Percentiles rank a stretch among this genome's conserved stretches.
Evolutionary conservation across 2,113 vertebrate species (phyloP).

Genomic region (Ranitomeya variabilis): DNA sequence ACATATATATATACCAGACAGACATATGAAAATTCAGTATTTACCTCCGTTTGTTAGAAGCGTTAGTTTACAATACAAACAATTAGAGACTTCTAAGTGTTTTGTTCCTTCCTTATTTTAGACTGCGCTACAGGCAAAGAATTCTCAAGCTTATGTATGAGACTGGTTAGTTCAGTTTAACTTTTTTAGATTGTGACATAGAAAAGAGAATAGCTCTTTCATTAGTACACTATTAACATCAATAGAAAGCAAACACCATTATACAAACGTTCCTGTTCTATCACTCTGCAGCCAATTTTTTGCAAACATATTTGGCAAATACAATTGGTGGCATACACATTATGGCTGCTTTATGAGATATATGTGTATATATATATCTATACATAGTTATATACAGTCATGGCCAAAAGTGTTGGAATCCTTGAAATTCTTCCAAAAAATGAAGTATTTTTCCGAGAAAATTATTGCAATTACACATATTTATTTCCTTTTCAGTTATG

Average conservation of each 20-base stretch:
- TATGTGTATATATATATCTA: neutral
- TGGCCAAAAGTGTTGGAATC: no score
- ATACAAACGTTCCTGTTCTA: conserved; percentile 26
- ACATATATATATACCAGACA: no score
- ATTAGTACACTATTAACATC: conserved; percentile 12
- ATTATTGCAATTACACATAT: no score
- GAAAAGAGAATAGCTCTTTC: conserved; percentile 30
- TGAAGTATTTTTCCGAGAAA: no score
- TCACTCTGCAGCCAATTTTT: conserved; percentile 18
- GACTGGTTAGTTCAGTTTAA: conserved; percentile 40
- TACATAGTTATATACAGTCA: no score
- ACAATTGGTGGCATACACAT: neutral
- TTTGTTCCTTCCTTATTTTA: neutral
- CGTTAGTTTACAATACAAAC: neutral
- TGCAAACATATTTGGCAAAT: conserved; percentile 2
- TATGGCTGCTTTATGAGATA: neutral
- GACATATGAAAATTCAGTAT: neutral
- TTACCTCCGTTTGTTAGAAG: neutral
- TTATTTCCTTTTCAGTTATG: no score
- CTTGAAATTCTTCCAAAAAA: no score
- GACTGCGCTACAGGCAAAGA: neutral
- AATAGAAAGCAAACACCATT: conserved; percentile 19
- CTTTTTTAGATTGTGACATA: conserved; percentile 19
- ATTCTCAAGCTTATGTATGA: neutral
- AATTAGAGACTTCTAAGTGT: neutral